Conservation (phyloP, 2,888 invertebrate genomes). For the Nudaria mundana region DNA sequence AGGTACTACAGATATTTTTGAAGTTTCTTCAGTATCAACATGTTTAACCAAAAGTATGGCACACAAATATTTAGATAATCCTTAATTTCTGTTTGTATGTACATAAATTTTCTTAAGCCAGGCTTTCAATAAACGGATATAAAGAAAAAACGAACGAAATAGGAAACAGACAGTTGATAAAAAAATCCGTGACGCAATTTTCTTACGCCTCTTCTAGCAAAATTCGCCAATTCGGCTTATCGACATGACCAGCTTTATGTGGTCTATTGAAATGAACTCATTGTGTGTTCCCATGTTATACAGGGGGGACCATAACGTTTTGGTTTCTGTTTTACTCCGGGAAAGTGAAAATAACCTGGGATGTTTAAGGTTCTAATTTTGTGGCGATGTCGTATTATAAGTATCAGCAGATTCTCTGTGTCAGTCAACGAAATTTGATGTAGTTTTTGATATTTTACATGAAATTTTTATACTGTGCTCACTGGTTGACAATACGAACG, state of each 20-base stretch:
- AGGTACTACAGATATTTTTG: too few species aligned
- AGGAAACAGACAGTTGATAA: slow-evolving; percentile 57
- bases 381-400: slow-evolving; percentile 41
- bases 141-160: slow-evolving; percentile 60
- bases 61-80: too few species aligned
- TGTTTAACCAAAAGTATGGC: too few species aligned
- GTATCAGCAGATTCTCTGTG: slow-evolving; percentile 48
- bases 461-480: slow-evolving; percentile 25
- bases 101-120: slow-evolving; percentile 66
- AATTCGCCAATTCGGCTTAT: slow-evolving; percentile 56
- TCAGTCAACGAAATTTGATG: slow-evolving; percentile 32
- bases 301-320: slow-evolving; percentile 35
- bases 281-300: slow-evolving; percentile 23
- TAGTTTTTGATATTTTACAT: slow-evolving; percentile 15
- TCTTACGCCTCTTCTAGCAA: slow-evolving; percentile 52
- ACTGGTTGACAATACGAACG: too few species aligned
- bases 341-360: slow-evolving; percentile 66
- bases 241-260: slow-evolving; percentile 40
- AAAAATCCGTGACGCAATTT: slow-evolving; percentile 61
- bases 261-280: slow-evolving; percentile 39
- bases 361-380: slow-evolving; percentile 56
- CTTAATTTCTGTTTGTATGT: slow-evolving; percentile 41
- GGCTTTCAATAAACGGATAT: slow-evolving; percentile 66
- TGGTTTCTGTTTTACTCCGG: slow-evolving; percentile 47
- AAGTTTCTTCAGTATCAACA: too few species aligned